A percentile compares a stretch with the other conserved stretches of the same genome.
Evolutionary conservation across 53 echinoderm and acorn worm genomes (phyloP).

Genomic region (Echinometra lucunter): DNA sequence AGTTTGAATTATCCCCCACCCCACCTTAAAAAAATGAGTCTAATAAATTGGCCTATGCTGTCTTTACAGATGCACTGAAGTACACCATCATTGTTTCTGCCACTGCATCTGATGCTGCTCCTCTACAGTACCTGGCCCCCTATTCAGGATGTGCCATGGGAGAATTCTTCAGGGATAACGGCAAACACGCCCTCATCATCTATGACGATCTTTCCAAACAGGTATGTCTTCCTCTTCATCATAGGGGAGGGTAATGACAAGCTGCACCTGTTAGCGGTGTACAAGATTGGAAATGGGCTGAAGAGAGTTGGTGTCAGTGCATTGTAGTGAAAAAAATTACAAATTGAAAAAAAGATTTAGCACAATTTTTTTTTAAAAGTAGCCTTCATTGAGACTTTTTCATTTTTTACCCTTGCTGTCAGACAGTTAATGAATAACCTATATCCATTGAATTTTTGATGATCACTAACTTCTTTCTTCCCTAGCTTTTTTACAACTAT

Average conservation of each 20-base stretch:
- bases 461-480: neutral
- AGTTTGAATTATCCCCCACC: too few relatives aligned
- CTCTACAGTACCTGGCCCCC: conserved; percentile 97
- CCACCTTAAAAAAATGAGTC: too few relatives aligned
- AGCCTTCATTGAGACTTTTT: neutral
- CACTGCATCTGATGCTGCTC: conserved; percentile 99
- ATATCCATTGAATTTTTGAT: neutral
- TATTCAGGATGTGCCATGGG: conserved; percentile 99
- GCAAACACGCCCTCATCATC: conserved; percentile 99
- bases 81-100: conserved; percentile 98
- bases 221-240: conserved; percentile 61
- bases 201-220: conserved; percentile 99
- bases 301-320: neutral
- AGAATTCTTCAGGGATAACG: conserved; percentile 99
- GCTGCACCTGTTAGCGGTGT: neutral
- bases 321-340: neutral
- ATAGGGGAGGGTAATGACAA: neutral
- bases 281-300: neutral
- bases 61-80: conserved; percentile 86
- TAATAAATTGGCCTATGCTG: neutral
- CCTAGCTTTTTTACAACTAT: neutral
- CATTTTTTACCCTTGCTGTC: too few relatives aligned
- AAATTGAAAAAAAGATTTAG: too few relatives aligned
- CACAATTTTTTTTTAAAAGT: neutral
- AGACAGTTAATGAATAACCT: neutral